Evolutionary conservation across 92 coral and sea anemone species (phyloP), one percentile per base, ranked within the genome.

Genomic region (Zoanthus sansibaricus): DNA sequence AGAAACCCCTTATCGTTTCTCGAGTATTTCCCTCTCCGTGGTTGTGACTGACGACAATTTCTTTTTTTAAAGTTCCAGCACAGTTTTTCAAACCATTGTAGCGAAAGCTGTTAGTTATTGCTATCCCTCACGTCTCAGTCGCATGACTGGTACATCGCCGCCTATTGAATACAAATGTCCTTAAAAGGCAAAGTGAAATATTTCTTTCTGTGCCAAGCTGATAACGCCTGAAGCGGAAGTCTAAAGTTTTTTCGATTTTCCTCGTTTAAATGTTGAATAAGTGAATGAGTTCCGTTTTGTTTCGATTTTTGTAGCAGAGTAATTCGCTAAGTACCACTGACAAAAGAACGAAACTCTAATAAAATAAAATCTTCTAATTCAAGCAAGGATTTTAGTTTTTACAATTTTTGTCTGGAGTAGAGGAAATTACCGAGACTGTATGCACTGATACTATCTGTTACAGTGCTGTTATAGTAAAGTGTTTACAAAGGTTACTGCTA

Each of bases 201-300:
- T 69, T 31, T 48, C 17, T 11, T 76, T 44, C 25, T 32, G 18
- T 64, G 62, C 85, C 85, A 80, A 47, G 46, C 49, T 70, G 59
- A 73, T 30, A 33, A 31, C 20, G 45, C 9, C 85, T 79, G 74
- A 42, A 64, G 84, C 72, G 59, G 59, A 76, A 76, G 47, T 51
- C 82, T 9, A 49, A 17, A 3, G 14, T 76, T 76, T 25, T 45
- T 12, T 67, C 25, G 9, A 37, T 10, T 5, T 49, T 5, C 30
- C 68, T 69, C 46, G 74, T 69, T 69, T 69, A 44, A 16, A 33
- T 32, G 30, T 69, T 16, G 11, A 14, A n/a, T 30, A 67, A 5
- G 37, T 13, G 55, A 61, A 49, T 4, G 12, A 49, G 54, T 49
- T 49, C 1, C 12, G 54, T 49, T 3, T 49, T 1, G 4, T 49